Base-by-base conservation (phyloP, 2,797 vertebrate species). In the Malurus splendens region DNA sequence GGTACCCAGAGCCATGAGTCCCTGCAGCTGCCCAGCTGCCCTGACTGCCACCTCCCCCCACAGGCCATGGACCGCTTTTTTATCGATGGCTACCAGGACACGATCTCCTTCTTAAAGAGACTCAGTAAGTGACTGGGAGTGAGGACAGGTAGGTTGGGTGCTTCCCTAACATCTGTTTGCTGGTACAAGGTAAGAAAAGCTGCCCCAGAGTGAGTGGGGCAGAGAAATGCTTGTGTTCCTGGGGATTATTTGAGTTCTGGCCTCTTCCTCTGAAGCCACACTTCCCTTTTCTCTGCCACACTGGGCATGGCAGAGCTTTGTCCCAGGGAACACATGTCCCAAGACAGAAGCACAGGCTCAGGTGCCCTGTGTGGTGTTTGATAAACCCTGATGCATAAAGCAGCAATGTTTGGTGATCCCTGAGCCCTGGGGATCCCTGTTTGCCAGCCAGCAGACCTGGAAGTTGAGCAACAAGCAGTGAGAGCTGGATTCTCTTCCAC, bases 61-160 rank as follows among this genome's bases (percentile, higher is more conserved):
- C 80, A 95, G 94, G 85, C 13, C 44, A 2, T 45, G 18, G 39
- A 93, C 0, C 10, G 4, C 24, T 6, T 80, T 23, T 81, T 18
- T n/a, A 4, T 0, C 9, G 1, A 3, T 13, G 91, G 94, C 79
- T 93, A 94, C 59, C 50, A 80, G 85, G 94, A 95, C 32, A 2
- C 24, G 0, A 2, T 67, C 42, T 74, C 51, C 90, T 95, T 67
- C 85, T 64, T 93, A 2, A 48, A 83, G 60, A 82, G 70, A 6
- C 61, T 92, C 20, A 61, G 93, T 95, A 90, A 94, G 94, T 89
- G 54, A 2, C 32, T 66, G 28, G 38, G n/a, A 56, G 18, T 2
- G 38, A 65, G 79, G 25, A 79, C 51, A 76, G 39, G 27, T 17
- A 22, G 30, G 12, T 19, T 3, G 4, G 18, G 27, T 16, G 32